Base-by-base conservation (phyloP, 2,113 vertebrate genomes). In the Chascanopsetta lugubris region DNA sequence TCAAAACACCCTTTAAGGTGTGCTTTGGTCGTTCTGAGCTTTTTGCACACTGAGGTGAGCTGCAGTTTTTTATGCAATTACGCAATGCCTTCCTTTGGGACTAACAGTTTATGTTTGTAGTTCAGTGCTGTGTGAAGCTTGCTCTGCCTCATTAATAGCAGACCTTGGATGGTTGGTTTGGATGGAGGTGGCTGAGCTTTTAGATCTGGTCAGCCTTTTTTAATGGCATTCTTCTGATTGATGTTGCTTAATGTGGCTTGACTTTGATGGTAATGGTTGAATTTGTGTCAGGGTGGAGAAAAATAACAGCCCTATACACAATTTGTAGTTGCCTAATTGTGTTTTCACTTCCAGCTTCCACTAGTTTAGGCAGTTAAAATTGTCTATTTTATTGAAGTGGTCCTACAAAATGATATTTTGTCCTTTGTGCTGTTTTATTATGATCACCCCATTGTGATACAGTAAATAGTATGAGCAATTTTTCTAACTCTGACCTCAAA, bases 281-380 rank as follows among this genome's bases (percentile, higher is more conserved):
- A 63, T 70, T 76, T 67, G 57, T 64, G 40, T 72, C 46, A 38
- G 53, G 24, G 69, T 71, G 56, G 71, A 84, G 71, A 84, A 72
- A 86, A 75, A 61, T 58, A 38, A 48, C 5, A 40, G 15, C 10
- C 8, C 20, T 11, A 2, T 32, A 30, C 22, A 59, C 61, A 58
- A 64, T 75, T 72, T 57, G 48, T n/a, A 20, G 11, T 9, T 9
- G 12, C 12, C 1, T 57, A 75, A 72, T 77, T 68, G 17, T 32
- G 50, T 73, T 75, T 54, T 29, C 9, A 13, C 10, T 70, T 50
- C 40, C 10, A 32, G 12, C 62, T 72, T 60, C 49, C 42, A 45
- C 3, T 15, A 32, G 25, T 27, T 36, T 8, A 9, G 24, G 9
- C 36, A 40, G 49, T 69, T 69, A 27, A 34, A 54, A 9, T 63